Evolutionary conservation across 2,797 vertebrate species (phyloP), one percentile per base, ranked within the genome.

Genomic region (Argyrosomus regius): DNA sequence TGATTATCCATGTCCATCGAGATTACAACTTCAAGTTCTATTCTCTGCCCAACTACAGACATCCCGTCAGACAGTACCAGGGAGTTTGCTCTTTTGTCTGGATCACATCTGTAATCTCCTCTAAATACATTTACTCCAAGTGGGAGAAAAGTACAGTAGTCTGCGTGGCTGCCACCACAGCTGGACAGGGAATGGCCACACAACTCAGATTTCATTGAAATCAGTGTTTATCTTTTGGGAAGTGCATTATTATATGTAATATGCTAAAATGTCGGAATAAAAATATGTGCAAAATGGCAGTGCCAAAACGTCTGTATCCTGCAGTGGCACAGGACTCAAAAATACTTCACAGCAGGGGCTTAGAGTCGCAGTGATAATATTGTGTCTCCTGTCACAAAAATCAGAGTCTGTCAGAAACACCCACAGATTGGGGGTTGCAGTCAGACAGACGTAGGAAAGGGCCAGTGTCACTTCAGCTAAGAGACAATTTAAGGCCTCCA

Each of bases 61-160:
- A 82, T 82, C 65, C 69, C 77, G 87, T 72, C 88, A 91, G 92
- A 92, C 87, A 81, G 82, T 65, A 85, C 45, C 50, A 85, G 79
- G 77, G 80, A 92, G 89, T 90, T 85, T 86, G 85, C 80, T 75
- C 89, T 87, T 92, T 92, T 90, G 92, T 93, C 92, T 90, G 84
- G 83, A 87, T 89, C 89, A 83, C 84, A 89, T 91, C 92, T 93
- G 91, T 92, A 93, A 93, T 94, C 93, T 93, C 88, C 90, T 92
- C 87, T 92, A 94, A 94, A 95, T 93, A 92, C 79, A 88, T 91
- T 91, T 91, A 89, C 93, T 89, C 91, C 87, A 94, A 94, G 88
- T 88, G 83, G 85, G 81, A 90, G 88, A 81, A 93, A 92, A 93
- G 91, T 89, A 91, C 91, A 93, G 92, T 90, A 93, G 89, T 93